Conservation (phyloP, 2,888 invertebrate species). For the Nemurella pictetii region DNA sequence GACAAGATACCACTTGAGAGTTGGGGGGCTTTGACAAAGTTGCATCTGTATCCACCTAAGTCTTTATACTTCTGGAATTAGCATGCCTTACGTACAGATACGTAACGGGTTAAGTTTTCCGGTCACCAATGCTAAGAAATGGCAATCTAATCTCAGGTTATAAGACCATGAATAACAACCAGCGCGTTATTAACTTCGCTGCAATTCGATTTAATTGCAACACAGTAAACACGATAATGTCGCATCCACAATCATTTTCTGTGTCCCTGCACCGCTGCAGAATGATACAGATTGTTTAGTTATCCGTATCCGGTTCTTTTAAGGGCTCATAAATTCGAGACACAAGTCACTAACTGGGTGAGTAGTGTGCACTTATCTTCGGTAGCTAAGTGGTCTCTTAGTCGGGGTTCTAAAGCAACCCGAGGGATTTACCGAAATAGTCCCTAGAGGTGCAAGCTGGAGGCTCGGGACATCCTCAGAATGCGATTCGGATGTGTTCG, state of each 20-base stretch:
- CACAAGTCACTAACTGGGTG: background rate
- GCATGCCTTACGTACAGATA: too few relatives aligned
- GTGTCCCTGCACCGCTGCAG: too few relatives aligned
- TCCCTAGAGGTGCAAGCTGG: background rate
- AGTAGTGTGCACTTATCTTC: background rate
- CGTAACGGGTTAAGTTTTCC: too few relatives aligned
- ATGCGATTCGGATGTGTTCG: background rate
- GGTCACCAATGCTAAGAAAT: too few relatives aligned
- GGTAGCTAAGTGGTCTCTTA: background rate
- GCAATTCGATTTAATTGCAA: too few relatives aligned
- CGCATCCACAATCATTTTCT: too few relatives aligned
- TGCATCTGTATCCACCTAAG: too few relatives aligned
- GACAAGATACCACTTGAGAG: background rate
- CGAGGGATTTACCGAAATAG: background rate
- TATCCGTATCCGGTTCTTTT: background rate
- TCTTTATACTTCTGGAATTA: background rate
- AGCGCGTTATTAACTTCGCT: too few relatives aligned
- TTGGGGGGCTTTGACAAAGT: background rate
- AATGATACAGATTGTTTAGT: background rate
- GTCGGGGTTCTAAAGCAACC: too few relatives aligned
- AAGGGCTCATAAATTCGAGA: background rate
- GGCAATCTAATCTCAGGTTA: too few relatives aligned
- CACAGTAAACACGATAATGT: too few relatives aligned
- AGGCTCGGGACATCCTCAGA: background rate
- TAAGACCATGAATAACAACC: too few relatives aligned